These are phyloP conservation scores for Coenonympha glycerion DNA, from an alignment of 2,888 invertebrate species.

Conservation along the genomic window DNA sequence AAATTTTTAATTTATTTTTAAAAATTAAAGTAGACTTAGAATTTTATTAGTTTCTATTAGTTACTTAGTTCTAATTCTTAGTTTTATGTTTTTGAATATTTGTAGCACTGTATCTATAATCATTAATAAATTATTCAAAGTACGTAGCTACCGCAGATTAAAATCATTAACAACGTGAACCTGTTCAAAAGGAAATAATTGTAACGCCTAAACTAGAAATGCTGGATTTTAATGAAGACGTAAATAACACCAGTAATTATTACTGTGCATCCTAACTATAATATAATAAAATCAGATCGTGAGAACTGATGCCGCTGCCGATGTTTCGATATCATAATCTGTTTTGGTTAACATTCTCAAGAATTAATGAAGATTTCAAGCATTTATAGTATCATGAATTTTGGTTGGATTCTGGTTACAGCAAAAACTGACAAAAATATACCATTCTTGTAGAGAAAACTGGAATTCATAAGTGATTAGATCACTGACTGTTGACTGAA, in stretches of 20 bases:
- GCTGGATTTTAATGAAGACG: constrained; percentile 7
- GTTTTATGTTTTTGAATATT: background rate
- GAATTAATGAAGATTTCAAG: too few relatives aligned
- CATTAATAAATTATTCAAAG: background rate
- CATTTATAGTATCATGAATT: too few relatives aligned
- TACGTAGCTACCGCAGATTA: background rate
- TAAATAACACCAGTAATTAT: constrained; percentile 5
- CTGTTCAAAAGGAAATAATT: constrained; percentile 9
- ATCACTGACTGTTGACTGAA: too few relatives aligned
- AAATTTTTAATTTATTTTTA: too few relatives aligned
- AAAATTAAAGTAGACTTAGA: too few relatives aligned
- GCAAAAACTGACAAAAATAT: too few relatives aligned
- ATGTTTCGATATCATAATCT: background rate
- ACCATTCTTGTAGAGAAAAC: too few relatives aligned
- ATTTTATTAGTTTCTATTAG: too few relatives aligned
- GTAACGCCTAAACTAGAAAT: constrained; percentile 8
- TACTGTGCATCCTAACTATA: constrained; percentile 3
- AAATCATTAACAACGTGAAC: constrained; percentile 1
- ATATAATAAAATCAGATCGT: constrained; percentile 6
- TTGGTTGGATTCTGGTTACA: too few relatives aligned
- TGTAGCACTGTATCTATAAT: too few relatives aligned
- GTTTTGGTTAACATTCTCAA: background rate
- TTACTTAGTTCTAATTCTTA: background rate
- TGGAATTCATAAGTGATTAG: too few relatives aligned
- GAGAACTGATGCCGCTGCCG: constrained; percentile 1